Evolutionary conservation across 2,888 invertebrate genomes (phyloP).

Genomic region (Oligia strigilis): DNA sequence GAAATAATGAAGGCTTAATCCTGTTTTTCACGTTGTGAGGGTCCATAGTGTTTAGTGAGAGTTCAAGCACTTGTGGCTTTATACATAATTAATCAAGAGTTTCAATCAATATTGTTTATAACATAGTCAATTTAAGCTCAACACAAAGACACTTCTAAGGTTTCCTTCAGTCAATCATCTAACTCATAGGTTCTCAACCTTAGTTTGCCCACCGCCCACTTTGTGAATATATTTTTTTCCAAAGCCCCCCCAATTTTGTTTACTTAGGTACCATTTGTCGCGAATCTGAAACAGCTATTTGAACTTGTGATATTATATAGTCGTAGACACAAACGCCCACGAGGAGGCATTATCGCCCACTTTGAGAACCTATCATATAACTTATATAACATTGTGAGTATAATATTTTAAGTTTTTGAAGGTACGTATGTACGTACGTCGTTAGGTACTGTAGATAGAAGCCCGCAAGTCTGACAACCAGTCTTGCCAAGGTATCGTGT

Average conservation of each 20-base stretch:
- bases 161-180: no score
- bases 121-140: not conserved
- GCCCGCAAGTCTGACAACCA: not conserved
- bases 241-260: no score
- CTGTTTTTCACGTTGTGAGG: not conserved
- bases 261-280: no score
- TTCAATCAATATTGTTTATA: not conserved
- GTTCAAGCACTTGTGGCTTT: not conserved
- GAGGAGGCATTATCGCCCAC: no score
- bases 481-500: no score
- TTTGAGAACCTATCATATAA: no score
- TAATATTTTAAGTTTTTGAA: not conserved
- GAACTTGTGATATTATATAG: no score
- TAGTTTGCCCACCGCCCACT: no score
- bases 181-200: no score
- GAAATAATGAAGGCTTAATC: not conserved
- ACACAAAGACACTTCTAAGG: not conserved
- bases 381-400: not conserved
- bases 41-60: not conserved
- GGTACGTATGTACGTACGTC: not conserved
- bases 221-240: no score
- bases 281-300: no score
- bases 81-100: not conserved
- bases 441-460: not conserved
- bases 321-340: no score